These are phyloP conservation scores for Archivesica marissinica DNA, from an alignment of 1,140 invertebrate genomes.

Conservation along the genomic window DNA sequence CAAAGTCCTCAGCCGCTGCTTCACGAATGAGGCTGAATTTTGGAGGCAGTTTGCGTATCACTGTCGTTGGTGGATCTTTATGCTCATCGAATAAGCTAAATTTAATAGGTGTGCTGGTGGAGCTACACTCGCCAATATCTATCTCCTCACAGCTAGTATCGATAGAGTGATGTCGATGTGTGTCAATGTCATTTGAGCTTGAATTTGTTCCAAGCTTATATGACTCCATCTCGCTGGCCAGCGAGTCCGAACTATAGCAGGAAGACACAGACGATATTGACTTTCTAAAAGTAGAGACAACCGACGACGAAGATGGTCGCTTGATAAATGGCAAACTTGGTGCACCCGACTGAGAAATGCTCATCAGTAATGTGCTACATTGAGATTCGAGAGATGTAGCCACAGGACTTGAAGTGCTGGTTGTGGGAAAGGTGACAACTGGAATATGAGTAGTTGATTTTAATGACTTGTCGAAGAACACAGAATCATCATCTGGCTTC, in stretches of 20 bases:
- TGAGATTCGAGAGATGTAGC: background rate
- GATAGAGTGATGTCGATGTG: background rate
- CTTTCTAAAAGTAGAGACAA: background rate
- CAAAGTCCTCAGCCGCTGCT: slow-evolving; percentile 68
- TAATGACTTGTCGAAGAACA: background rate
- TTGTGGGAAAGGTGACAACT: background rate
- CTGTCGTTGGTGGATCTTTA: background rate
- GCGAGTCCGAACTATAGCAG: slow-evolving; percentile 48
- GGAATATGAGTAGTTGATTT: background rate
- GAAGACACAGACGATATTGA: slow-evolving; percentile 19
- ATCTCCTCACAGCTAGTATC: slow-evolving; percentile 43
- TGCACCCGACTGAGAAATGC: background rate
- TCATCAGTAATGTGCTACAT: background rate
- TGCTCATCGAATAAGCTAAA: slow-evolving; percentile 50
- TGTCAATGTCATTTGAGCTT: slow-evolving; percentile 51
- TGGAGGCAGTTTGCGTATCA: slow-evolving; percentile 35
- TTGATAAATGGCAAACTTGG: background rate
- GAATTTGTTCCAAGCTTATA: slow-evolving; percentile 30
- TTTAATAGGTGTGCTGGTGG: slow-evolving; percentile 57
- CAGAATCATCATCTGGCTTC: slow-evolving; percentile 36
- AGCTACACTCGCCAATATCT: slow-evolving; percentile 56
- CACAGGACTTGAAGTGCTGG: background rate
- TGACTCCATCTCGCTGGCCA: slow-evolving; percentile 57
- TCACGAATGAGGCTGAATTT: slow-evolving; percentile 60
- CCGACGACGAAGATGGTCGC: background rate